Conservation (phyloP, 2,113 vertebrate genomes). For the Sturnus vulgaris region DNA sequence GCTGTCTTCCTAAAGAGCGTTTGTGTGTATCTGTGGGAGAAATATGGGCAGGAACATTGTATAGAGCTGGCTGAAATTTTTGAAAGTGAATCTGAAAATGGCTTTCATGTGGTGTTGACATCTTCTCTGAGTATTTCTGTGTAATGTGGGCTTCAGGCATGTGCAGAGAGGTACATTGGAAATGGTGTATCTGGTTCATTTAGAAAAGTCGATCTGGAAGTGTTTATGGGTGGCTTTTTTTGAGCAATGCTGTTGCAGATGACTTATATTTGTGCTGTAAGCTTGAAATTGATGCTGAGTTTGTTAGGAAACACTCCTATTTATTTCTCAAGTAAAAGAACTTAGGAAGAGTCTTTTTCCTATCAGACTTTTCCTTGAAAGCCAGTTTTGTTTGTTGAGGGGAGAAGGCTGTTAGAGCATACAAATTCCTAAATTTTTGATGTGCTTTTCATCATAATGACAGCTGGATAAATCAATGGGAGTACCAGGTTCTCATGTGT, state of each 20-base stretch:
- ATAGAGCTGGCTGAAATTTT: background rate
- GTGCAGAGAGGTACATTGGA: background rate
- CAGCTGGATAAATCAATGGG: background rate
- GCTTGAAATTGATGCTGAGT: background rate
- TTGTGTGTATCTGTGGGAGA: background rate
- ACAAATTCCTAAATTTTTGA: background rate
- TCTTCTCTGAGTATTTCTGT: background rate
- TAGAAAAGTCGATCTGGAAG: background rate
- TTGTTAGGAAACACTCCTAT: background rate
- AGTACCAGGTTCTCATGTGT: background rate
- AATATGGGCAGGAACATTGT: background rate
- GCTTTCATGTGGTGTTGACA: background rate
- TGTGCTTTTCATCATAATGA: background rate
- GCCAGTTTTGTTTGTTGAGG: background rate
- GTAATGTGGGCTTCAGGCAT: background rate
- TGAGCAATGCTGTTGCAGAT: rapidly evolving
- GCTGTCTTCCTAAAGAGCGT: background rate
- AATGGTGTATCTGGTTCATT: background rate
- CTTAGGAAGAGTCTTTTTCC: background rate
- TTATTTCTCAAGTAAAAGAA: background rate
- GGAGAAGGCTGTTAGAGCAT: background rate
- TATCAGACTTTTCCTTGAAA: background rate
- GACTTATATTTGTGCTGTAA: background rate
- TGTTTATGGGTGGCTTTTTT: background rate
- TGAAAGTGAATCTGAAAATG: background rate